Base-by-base conservation (phyloP, 2,113 vertebrate genomes). In the Nothocercus nigrocapillus region DNA sequence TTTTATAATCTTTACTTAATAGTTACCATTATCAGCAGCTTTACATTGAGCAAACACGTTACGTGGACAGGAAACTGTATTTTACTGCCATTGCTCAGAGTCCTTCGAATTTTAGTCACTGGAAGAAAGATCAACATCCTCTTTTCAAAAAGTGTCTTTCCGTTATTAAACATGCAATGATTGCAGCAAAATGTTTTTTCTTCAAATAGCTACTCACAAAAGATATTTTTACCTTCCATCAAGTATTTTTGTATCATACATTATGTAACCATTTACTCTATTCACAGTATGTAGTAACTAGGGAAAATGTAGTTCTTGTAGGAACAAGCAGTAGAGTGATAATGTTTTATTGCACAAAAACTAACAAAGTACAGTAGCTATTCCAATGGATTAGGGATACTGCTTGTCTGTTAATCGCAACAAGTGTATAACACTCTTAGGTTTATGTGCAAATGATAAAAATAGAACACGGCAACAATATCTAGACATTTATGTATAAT, bases 11-110 rank as follows among this genome's bases (percentile, higher is more conserved):
- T 92, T 67, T 69, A n/a, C 19, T 58, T 34, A 80, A 14, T 38
- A 73, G 76, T 45, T n/a, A 51, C 40, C 0, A 2, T 45, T 90
- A 94, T 94, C 94, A 82, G 80, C 59, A 90, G 49, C 22, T 2
- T 38, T 62, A 78, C 69, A 24, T 95, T 96, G 90, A 92, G 95
- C 88, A 97, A 97, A 96, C 77, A 34, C 1, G 40, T 85, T 95
- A 93, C 90, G 81, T 95, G 92, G 85, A 93, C 92, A 95, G 96
- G 95, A 97, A 97, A 54, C 51, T 59, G 47, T 67, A 62, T 89
- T 91, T 34, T 95, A 59, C 32, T 82, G 69, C 47, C 72, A 53
- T 89, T 95, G 79, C 88, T 95, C 88, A 93, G 58, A 21, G 58
- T 53, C 13, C 5, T 95, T 76, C 54, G n/a, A 40, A 81, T 93